Percentiles rank a stretch among this genome's conserved stretches.
These are phyloP conservation scores for Sarotherodon lohbergeri DNA, from an alignment of 2,113 vertebrate genomes.

Conservation along the genomic window DNA sequence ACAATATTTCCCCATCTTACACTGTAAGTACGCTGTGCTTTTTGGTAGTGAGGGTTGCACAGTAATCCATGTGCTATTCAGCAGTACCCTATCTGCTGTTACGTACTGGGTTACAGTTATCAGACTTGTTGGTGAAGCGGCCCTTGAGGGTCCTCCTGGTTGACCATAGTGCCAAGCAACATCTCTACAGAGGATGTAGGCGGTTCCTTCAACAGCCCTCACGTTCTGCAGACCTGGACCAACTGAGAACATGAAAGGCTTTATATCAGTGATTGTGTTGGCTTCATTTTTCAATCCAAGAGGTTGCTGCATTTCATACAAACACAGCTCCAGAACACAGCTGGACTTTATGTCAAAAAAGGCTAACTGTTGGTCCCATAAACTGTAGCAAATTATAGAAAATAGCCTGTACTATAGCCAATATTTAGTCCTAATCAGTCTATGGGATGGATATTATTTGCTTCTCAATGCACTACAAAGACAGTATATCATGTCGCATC, in stretches of 20 bases:
- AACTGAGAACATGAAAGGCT: neutral
- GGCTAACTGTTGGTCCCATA: neutral
- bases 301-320: neutral
- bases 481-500: neutral
- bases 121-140: neutral
- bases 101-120: neutral
- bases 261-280: neutral
- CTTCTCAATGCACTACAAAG: neutral
- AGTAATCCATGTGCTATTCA: neutral
- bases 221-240: neutral
- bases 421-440: neutral
- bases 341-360: neutral
- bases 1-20: neutral
- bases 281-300: neutral
- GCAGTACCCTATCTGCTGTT: neutral
- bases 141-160: neutral
- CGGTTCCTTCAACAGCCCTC: neutral
- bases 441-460: neutral
- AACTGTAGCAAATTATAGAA: neutral
- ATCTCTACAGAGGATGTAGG: neutral
- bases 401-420: neutral
- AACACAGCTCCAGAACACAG: neutral
- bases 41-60: neutral
- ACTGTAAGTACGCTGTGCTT: neutral
- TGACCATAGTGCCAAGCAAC: neutral